These are phyloP conservation scores for Pterocles burchelli DNA, from an alignment of 2,113 vertebrate species.

Conservation along the genomic window DNA sequence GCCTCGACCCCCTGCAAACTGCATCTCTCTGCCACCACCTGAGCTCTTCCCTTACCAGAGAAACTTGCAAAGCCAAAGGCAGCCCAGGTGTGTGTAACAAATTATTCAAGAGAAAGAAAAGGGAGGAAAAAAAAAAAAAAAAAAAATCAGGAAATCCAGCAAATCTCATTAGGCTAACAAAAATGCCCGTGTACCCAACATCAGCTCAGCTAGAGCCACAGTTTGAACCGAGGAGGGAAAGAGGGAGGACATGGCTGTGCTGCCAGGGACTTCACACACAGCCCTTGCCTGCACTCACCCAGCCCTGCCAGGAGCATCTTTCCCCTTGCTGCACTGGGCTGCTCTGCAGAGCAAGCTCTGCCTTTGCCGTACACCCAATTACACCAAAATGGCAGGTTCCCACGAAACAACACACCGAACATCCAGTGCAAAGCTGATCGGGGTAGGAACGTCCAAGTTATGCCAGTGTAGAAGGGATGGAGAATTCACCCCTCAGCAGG, in stretches of 20 bases:
- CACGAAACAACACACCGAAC: background rate
- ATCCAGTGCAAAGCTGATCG: background rate
- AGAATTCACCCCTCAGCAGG: background rate
- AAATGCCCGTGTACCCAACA: background rate
- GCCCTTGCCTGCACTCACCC: background rate
- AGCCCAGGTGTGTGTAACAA: background rate
- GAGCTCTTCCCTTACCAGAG: background rate
- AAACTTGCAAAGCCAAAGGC: background rate
- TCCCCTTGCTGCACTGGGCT: background rate
- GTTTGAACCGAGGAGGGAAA: background rate
- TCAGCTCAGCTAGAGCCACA: background rate
- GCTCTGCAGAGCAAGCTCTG: background rate
- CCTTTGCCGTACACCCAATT: background rate
- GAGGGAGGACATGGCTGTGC: background rate
- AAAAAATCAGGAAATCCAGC: background rate
- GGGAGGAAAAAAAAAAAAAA: background rate
- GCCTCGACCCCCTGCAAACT: background rate
- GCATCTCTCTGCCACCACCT: background rate
- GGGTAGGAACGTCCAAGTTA: background rate
- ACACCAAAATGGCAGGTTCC: background rate
- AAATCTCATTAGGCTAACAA: conserved; percentile 23
- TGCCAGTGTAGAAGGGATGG: background rate
- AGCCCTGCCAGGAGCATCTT: background rate
- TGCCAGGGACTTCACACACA: background rate
- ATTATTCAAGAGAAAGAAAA: background rate